Conservation (phyloP, 2,113 vertebrate species). For the Pterocles gutturalis region DNA sequence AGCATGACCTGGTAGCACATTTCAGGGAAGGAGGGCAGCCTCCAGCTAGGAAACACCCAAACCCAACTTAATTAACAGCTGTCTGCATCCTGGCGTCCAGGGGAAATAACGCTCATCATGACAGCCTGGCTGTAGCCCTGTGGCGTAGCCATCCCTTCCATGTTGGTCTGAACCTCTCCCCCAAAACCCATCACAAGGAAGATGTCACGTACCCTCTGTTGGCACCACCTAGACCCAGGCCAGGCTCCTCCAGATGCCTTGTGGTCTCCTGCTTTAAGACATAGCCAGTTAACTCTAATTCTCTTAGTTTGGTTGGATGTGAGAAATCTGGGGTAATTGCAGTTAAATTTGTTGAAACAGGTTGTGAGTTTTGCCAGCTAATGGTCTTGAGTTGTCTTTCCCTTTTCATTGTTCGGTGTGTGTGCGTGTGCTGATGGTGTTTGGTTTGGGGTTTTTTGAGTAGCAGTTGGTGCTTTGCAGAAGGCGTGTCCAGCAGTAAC, state of each 20-base stretch:
- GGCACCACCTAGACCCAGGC: neutral
- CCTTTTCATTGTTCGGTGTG: neutral
- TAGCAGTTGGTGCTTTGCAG: neutral
- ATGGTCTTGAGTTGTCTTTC: neutral
- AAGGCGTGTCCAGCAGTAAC: neutral
- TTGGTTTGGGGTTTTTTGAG: neutral
- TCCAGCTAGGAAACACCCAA: neutral
- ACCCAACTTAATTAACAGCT: fast-evolving
- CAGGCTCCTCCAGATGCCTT: neutral
- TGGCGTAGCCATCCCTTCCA: fast-evolving
- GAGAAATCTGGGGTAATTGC: neutral
- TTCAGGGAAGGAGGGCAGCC: neutral
- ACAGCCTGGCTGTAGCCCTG: fast-evolving
- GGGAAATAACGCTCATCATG: fast-evolving
- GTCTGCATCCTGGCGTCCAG: neutral
- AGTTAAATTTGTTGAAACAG: neutral
- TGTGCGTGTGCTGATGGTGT: neutral
- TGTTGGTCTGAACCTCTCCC: neutral
- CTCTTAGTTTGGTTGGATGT: neutral
- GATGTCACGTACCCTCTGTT: fast-evolving
- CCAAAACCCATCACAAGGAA: fast-evolving
- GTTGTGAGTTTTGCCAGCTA: neutral
- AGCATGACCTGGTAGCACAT: neutral
- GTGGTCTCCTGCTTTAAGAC: neutral
- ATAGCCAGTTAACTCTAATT: neutral